These are phyloP conservation scores for Eupeodes corollae DNA, from an alignment of 1,140 invertebrate species.

Conservation along the genomic window DNA sequence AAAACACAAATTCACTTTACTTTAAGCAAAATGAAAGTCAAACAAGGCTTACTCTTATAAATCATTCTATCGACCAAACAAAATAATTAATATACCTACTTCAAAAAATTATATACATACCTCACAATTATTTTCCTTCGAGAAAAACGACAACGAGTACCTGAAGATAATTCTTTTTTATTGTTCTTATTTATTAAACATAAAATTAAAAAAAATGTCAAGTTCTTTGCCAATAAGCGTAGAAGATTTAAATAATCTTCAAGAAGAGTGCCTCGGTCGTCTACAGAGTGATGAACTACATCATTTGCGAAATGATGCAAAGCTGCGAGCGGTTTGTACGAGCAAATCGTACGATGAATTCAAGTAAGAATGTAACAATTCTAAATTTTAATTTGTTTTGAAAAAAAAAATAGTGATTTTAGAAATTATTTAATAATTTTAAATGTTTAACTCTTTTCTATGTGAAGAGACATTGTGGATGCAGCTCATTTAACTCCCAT, in stretches of 20 bases:
- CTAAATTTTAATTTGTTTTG: background rate
- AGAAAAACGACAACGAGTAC: too few relatives aligned
- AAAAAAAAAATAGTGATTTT: background rate
- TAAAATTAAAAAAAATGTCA: too few relatives aligned
- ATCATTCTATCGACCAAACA: too few relatives aligned
- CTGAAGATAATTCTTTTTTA: too few relatives aligned
- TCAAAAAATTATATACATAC: too few relatives aligned
- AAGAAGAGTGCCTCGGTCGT: slow-evolving; percentile 16
- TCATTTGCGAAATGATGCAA: slow-evolving; percentile 48
- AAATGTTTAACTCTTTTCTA: background rate
- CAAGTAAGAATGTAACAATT: slow-evolving; percentile 28
- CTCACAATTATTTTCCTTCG: too few relatives aligned
- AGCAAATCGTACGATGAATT: slow-evolving; percentile 49
- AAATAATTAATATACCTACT: too few relatives aligned
- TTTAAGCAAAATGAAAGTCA: too few relatives aligned
- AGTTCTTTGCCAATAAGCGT: slow-evolving; percentile 12
- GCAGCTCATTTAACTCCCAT: slow-evolving; percentile 39
- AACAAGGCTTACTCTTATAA: too few relatives aligned
- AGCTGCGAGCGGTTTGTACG: slow-evolving; percentile 45
- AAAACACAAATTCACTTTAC: too few relatives aligned
- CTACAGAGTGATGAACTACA: slow-evolving; percentile 41
- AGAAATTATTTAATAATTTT: background rate
- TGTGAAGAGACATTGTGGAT: slow-evolving; percentile 38
- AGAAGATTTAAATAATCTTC: slow-evolving; percentile 20
- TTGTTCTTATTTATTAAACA: too few relatives aligned